Evolutionary conservation across 2,797 vertebrate species (phyloP).

Genomic region (Xenopus petersii): DNA sequence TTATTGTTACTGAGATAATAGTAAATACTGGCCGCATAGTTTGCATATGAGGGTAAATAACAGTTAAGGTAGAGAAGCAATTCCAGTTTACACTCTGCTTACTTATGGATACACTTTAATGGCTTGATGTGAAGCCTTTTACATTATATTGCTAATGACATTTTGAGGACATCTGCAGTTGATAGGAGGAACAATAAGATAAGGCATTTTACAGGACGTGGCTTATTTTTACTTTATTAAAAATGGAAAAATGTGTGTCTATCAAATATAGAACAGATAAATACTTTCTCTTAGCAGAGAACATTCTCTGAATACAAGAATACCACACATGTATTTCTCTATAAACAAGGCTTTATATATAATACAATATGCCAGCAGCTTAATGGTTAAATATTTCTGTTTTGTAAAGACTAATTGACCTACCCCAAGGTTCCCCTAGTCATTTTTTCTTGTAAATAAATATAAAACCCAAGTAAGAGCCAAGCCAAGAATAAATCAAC

Average conservation of each 20-base stretch:
- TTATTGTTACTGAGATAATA: slow-evolving; percentile 31
- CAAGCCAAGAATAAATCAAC: neutral
- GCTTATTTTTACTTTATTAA: slow-evolving; percentile 53
- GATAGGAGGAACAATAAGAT: slow-evolving; percentile 63
- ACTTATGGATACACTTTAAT: slow-evolving; percentile 76
- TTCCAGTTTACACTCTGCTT: slow-evolving; percentile 63
- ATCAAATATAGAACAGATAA: slow-evolving; percentile 38
- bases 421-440: slow-evolving; percentile 9
- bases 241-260: slow-evolving; percentile 31
- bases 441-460: slow-evolving; percentile 19
- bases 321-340: neutral
- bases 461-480: slow-evolving; percentile 2
- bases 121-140: slow-evolving; percentile 73
- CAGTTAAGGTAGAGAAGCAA: slow-evolving; percentile 49
- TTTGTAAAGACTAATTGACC: slow-evolving; percentile 29
- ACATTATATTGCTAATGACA: slow-evolving; percentile 74
- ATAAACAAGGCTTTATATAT: slow-evolving; percentile 34
- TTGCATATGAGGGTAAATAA: slow-evolving; percentile 54
- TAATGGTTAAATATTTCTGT: slow-evolving; percentile 33
- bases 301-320: slow-evolving; percentile 28
- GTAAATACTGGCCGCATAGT: slow-evolving; percentile 29
- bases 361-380: slow-evolving; percentile 31
- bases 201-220: slow-evolving; percentile 53
- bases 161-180: slow-evolving; percentile 73
- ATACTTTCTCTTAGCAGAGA: slow-evolving; percentile 35